Base-by-base conservation (phyloP, 2,888 invertebrate genomes). In the Sericinus montela region DNA sequence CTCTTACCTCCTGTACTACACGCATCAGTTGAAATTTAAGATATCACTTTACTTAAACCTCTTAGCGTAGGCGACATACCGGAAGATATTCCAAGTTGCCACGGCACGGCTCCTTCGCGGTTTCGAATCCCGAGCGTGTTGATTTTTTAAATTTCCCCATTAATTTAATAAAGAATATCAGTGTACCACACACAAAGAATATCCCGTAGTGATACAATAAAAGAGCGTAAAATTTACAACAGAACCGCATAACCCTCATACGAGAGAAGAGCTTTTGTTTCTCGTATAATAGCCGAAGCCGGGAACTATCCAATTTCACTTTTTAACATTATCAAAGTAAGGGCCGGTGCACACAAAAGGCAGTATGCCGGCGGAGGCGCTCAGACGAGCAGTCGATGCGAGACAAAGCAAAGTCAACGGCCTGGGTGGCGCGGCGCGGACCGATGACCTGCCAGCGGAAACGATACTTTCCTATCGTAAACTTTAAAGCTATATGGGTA, bases 331-430 rank as follows among this genome's bases (percentile, higher is more conserved):
- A 35, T 10, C 29, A 14, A 11, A 5, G 11, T 30, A 42, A 51
- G 43, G 46, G 37, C 42, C 15, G 16, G 42, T 19, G 41, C 43
- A 40, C 34, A 43, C 16, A 16, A 19, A 29, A 19, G 10, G 36
- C 32, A 34, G 37, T 38, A 32, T 6, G 13, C 11, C 6, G 11
- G 32, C 11, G 11, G 44, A 36, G 36, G 14, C 25, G 25, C 30
- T 40, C 35, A n/a, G 35, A 59, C 57, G 59, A 63, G 65, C 69
- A 62, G 67, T 68, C 65, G 62, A 60, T 58, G 62, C 62, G 64
- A 70, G 68, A 78, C 80, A 80, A 78, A 75, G 75, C 72, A 66
- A 67, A 73, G 80, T 80, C 81, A 80, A 76, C 71, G 81, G 59
- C 68, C 80, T 65, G 28, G 36, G 3, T 15, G 41, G 16, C n/a